phyloP scores from a whole-genome alignment of 2,113 vertebrate species.

The Tautogolabrus adspersus region DNA sequence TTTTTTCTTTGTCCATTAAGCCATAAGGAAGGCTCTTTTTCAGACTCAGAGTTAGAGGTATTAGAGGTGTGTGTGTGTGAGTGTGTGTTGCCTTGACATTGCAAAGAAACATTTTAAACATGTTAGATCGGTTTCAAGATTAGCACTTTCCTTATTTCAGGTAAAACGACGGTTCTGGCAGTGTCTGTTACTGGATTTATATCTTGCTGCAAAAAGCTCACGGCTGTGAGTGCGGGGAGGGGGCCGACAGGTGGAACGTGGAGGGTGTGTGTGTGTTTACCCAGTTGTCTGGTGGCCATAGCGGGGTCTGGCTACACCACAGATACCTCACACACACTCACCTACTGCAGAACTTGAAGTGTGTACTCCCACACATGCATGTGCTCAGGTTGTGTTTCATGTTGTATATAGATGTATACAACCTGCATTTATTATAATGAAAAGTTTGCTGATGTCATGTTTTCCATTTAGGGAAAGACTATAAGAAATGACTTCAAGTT shows the following conservation, averaged over 20 bases:
- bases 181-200: no score
- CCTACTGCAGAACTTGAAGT: slow-evolving; percentile 16
- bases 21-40: slow-evolving; percentile 12
- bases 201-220: slow-evolving; percentile 25
- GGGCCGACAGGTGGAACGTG: slow-evolving; percentile 51
- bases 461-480: no score
- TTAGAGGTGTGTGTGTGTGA: neutral
- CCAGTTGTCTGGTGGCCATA: slow-evolving; percentile 68
- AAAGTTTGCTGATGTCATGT: neutral
- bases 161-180: neutral
- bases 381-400: slow-evolving; percentile 15
- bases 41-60: neutral
- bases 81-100: neutral
- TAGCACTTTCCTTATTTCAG: neutral
- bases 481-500: no score
- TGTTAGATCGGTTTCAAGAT: neutral
- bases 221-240: slow-evolving; percentile 24
- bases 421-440: neutral
- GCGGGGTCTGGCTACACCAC: slow-evolving; percentile 23
- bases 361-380: slow-evolving; percentile 7
- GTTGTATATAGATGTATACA: neutral
- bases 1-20: slow-evolving; percentile 42
- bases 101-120: neutral
- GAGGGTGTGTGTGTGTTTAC: slow-evolving; percentile 59
- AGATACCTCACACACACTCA: slow-evolving; percentile 52